Evolutionary conservation across 37 sponge, comb jelly and placozoan species (phyloP).

Genomic region (Ianthella basta): DNA sequence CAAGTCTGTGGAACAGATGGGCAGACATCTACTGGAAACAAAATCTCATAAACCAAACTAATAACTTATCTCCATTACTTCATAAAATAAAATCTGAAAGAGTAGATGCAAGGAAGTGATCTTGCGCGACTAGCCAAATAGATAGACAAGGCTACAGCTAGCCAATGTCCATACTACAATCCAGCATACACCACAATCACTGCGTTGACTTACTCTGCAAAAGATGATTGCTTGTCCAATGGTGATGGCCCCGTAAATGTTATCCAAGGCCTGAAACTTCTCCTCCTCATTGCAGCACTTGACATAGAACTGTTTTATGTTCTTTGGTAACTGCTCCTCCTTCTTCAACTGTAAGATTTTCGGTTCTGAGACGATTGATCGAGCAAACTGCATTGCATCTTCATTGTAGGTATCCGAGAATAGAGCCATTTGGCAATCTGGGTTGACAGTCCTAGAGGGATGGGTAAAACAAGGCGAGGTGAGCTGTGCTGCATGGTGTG

Average conservation of each 20-base stretch:
- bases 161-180: too few species aligned
- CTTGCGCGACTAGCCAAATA: too few species aligned
- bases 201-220: constrained; percentile 73
- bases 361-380: constrained; percentile 69
- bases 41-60: neutral
- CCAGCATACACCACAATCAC: too few species aligned
- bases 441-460: constrained; percentile 40
- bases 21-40: neutral
- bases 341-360: constrained; percentile 75
- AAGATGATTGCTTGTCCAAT: constrained; percentile 95
- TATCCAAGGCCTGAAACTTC: constrained; percentile 80
- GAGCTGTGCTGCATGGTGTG: neutral
- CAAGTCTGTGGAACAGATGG: constrained; percentile 56
- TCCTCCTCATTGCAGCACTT: constrained; percentile 78
- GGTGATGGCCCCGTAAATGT: constrained; percentile 81
- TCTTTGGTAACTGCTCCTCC: constrained; percentile 82
- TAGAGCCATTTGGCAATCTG: constrained; percentile 73
- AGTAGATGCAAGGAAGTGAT: too few species aligned
- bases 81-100: too few species aligned
- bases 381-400: constrained; percentile 89
- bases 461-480: neutral
- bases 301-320: constrained; percentile 90
- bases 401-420: constrained; percentile 96
- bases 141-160: too few species aligned
- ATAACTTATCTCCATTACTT: neutral